Evolutionary conservation across 2,888 invertebrate genomes (phyloP).

Genomic region (Dioctria linearis): DNA sequence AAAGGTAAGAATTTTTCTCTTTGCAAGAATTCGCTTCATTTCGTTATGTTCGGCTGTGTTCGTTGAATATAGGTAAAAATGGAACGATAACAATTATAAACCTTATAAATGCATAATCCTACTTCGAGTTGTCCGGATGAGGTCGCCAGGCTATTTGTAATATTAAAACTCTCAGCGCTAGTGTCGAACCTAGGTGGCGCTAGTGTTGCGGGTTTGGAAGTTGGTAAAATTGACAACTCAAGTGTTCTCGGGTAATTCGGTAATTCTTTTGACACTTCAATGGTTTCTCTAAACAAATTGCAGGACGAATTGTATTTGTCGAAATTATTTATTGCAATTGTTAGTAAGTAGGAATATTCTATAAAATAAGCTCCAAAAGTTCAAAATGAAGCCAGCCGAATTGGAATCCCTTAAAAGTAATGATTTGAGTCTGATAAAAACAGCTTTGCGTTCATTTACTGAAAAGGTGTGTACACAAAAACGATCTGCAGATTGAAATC

Average conservation of each 20-base stretch:
- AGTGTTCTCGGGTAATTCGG: too few relatives aligned
- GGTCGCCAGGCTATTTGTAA: too few relatives aligned
- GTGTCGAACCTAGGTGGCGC: too few relatives aligned
- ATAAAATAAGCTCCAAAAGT: too few relatives aligned
- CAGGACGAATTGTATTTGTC: background rate
- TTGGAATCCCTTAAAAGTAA: conserved; percentile 65
- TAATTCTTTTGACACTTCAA: background rate
- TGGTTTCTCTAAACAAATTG: background rate
- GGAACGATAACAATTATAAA: background rate
- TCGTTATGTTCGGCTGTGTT: conserved; percentile 16
- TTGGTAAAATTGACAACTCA: too few relatives aligned
- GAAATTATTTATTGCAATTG: background rate
- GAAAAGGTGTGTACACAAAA: conserved; percentile 63
- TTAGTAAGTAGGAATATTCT: background rate
- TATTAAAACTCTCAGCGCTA: too few relatives aligned
- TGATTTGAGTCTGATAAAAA: conserved; percentile 64
- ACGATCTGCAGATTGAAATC: background rate
- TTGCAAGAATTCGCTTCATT: conserved; percentile 26
- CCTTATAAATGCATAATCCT: conserved; percentile 4
- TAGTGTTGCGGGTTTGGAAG: too few relatives aligned
- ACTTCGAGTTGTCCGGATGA: too few relatives aligned
- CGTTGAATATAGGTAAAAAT: background rate
- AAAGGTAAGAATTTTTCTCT: conserved; percentile 30
- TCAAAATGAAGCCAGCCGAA: conserved; percentile 66
- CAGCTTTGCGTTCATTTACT: conserved; percentile 65